Conservation (phyloP, 2,888 invertebrate genomes). For the Dasysyrphus tricinctus region DNA sequence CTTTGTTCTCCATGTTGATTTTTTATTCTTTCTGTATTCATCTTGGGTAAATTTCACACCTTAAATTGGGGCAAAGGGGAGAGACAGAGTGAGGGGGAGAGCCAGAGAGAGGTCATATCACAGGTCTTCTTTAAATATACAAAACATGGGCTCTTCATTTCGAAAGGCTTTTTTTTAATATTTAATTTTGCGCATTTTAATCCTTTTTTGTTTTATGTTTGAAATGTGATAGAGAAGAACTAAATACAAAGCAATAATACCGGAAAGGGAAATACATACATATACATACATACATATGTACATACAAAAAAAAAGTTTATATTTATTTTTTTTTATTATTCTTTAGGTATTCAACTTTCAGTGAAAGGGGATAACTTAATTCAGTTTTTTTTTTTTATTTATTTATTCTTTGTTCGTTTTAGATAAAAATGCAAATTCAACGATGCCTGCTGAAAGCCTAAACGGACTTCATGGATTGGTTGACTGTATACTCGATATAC, state of each 20-base stretch:
- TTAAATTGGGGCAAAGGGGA: background rate
- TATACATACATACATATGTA: background rate
- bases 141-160: constrained; percentile 14
- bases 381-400: constrained; percentile 3
- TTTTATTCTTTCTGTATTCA: constrained; percentile 22
- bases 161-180: constrained; percentile 57
- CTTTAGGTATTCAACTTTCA: constrained; percentile 3
- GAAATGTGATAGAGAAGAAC: constrained; percentile 54
- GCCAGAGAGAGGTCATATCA: constrained; percentile 43
- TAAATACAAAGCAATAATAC: constrained; percentile 6
- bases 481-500: constrained; percentile 80
- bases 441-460: constrained; percentile 76
- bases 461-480: constrained; percentile 82
- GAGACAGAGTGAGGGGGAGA: background rate
- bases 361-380: constrained; percentile 47
- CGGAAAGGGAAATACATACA: constrained; percentile 4
- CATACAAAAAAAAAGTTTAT: background rate
- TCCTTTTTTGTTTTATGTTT: constrained; percentile 44
- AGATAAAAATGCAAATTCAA: constrained; percentile 72
- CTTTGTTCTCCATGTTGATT: constrained; percentile 52
- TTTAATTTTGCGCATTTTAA: constrained; percentile 72
- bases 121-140: constrained; percentile 32
- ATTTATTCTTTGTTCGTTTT: constrained; percentile 22
- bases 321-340: background rate
- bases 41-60: constrained; percentile 50